A percentile compares a stretch with the other conserved stretches of the same genome.
Evolutionary conservation across 2,888 invertebrate species (phyloP).

Genomic region (Troides oblongomaculatus): DNA sequence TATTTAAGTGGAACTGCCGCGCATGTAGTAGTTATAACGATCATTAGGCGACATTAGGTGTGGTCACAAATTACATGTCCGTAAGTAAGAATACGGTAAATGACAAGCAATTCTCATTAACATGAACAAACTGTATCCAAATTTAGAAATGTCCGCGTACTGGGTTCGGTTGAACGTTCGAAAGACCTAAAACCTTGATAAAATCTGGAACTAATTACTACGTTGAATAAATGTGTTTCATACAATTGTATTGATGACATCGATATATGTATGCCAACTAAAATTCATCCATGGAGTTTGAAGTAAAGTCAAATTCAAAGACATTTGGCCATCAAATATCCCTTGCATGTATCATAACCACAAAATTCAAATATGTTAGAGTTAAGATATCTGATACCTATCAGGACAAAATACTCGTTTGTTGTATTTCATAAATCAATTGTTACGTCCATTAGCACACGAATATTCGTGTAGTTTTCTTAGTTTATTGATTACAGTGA

Average conservation of each 20-base stretch:
- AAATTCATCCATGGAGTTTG: too few relatives aligned
- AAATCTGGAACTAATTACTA: too few relatives aligned
- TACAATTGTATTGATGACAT: too few relatives aligned
- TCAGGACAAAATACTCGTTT: background rate
- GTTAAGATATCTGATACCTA: too few relatives aligned
- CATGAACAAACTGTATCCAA: conserved; percentile 22
- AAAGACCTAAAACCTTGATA: background rate
- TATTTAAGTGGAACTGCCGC: conserved; percentile 36
- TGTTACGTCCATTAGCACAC: background rate
- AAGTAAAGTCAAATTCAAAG: too few relatives aligned
- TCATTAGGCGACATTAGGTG: conserved; percentile 45
- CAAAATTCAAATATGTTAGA: background rate
- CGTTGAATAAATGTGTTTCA: too few relatives aligned
- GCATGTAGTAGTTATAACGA: conserved; percentile 37
- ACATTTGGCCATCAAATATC: too few relatives aligned
- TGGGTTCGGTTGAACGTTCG: background rate
- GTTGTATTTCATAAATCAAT: background rate
- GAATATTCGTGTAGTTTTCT: background rate
- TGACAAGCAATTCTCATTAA: conserved; percentile 20
- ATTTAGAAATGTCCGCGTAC: conserved; percentile 15
- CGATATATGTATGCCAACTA: too few relatives aligned
- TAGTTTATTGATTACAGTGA: conserved; percentile 9
- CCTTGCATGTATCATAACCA: too few relatives aligned
- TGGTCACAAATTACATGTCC: conserved; percentile 39
- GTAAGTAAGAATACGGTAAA: conserved; percentile 29